Base-by-base conservation (phyloP, 2,888 invertebrate genomes). In the Lepidocyrtoides sp. region DNA sequence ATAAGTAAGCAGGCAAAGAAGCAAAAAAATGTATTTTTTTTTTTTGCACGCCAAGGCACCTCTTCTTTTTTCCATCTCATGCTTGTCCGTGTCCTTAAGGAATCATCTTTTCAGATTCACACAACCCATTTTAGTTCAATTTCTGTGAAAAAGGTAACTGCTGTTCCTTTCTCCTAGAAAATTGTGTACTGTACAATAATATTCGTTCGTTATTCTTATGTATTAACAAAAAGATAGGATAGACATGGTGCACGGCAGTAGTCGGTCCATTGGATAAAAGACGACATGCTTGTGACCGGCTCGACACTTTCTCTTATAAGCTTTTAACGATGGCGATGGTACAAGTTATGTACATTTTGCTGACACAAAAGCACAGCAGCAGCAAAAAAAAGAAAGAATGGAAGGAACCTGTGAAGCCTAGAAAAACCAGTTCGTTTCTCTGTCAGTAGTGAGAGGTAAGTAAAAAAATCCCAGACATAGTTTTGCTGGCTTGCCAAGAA, bases 81-180 rank as follows among this genome's bases (percentile, higher is more conserved):
- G 29, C 63, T 32, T 63, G 26, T n/a, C 41, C 69, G 66, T 81
- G 88, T 88, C 81, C 88, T 88, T 81, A 88, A 81, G 81, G 81
- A 88, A 88, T 88, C 69, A 88, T 88, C 88, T 88, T 69, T 69
- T 81, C 79, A 66, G 81, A 88, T 88, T 81, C 88, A 79, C 63
- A 88, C 79, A 88, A 77, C 88, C 88, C 75, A 84, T 77, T 81
- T 88, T 79, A 81, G 79, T 81, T 88, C 88, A 88, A 88, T 88
- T 88, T 88, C 66, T 88, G 88, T 81, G 79, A 87, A 87, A 86
- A 88, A 88, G 79, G 88, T 60, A 88, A 88, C 57, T 87, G 79
- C 57, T 72, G 26, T 48, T 36, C 2, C 20, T n/a, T 36, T 17
- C 14, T 69, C 5, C 36, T 26, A 17, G 32, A 36, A 36, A 69